Evolutionary conservation across 2,113 vertebrate genomes (phyloP), one percentile per base, ranked within the genome.

Genomic region (Rhipidura dahli): DNA sequence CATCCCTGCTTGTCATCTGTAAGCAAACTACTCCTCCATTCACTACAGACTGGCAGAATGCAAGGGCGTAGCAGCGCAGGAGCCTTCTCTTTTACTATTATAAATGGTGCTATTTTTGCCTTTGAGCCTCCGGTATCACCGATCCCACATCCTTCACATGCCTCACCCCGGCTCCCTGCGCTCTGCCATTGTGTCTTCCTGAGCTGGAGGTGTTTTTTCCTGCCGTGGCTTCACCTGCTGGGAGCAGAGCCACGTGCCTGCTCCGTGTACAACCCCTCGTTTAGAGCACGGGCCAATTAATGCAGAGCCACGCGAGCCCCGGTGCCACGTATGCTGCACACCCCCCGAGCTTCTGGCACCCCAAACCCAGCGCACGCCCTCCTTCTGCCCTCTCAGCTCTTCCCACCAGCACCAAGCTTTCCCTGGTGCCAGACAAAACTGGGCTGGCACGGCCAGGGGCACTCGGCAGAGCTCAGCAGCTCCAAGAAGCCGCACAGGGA

Each of bases 1-100:
- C 91, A 97, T 82, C 60, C 44, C 69, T 23, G n/a, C 77, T 45
- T 60, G 73, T 91, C 87, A 94, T 76, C 73, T 65, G 87, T 78
- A 91, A 95, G 90, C 86, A 91, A 94, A 89, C 85, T 93, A 92
- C 90, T 88, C 92, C 85, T 89, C 85, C 94, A 96, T 93, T 93
- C 92, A 90, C 42, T 78, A 30, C 26, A 45, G 79, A 14, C 71
- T 83, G 92, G 85, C 83, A 93, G 90, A 50, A 87, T 51, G 90
- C 88, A 94, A 96, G 91, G 88, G 88, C 76, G 50, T 69, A 47
- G 39, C 3, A 47, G 39, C 3, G 3, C 90, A 83, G 78, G 69
- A 95, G 70, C 87, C 89, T 83, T 94, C 7, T 0, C 54, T 85
- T 90, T 73, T 93, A 90, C 92, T 91, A 93, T 95, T 81, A 85